These are phyloP conservation scores for Brachystomella parvula DNA, from an alignment of 1,140 invertebrate species.

Conservation along the genomic window DNA sequence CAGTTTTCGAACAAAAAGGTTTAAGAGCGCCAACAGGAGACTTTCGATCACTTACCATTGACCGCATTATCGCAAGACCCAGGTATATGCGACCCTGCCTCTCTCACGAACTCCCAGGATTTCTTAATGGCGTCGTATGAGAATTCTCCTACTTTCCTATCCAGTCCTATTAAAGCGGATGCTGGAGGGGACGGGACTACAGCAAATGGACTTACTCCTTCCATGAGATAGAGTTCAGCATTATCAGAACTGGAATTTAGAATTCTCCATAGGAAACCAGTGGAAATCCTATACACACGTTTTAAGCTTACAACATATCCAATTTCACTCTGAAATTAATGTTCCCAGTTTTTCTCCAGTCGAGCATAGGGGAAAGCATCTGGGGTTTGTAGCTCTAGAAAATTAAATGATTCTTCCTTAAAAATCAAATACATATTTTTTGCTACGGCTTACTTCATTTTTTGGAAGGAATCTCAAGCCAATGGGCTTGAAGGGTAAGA, in stretches of 20 bases:
- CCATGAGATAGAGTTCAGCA: neutral
- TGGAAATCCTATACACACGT: neutral
- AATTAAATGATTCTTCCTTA: neutral
- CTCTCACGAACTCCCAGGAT: neutral
- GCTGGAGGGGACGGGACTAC: neutral
- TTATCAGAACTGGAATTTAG: neutral
- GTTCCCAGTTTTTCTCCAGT: neutral
- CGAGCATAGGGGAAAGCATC: neutral
- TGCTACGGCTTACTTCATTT: neutral
- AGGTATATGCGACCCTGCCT: neutral
- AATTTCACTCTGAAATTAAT: slow-evolving; percentile 2
- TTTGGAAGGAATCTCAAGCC: neutral
- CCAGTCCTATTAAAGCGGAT: neutral
- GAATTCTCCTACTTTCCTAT: neutral
- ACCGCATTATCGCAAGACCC: neutral
- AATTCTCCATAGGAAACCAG: neutral
- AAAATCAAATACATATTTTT: neutral
- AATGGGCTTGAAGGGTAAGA: neutral
- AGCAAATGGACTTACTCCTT: neutral
- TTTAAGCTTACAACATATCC: neutral
- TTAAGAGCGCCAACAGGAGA: neutral
- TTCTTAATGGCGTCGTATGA: neutral
- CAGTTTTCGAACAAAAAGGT: neutral
- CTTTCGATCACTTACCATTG: neutral
- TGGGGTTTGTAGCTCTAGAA: neutral